phyloP scores from a whole-genome alignment of 2,797 vertebrate species.

The Acanthopagrus latus region DNA sequence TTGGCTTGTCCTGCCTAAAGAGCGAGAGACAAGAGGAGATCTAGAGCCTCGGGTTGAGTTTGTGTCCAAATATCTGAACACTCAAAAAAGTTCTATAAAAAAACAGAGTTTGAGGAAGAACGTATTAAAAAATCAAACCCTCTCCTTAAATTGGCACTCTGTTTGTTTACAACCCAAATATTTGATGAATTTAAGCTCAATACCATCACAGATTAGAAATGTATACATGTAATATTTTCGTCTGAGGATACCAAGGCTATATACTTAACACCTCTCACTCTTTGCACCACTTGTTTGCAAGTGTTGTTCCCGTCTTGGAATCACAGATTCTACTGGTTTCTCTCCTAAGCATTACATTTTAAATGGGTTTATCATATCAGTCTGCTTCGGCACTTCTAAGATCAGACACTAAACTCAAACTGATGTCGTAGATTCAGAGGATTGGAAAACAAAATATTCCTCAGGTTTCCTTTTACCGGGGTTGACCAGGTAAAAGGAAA shows the following conservation, averaged over 20 bases:
- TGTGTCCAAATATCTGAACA: neutral
- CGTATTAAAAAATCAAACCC: neutral
- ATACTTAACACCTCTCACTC: neutral
- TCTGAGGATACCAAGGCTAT: neutral
- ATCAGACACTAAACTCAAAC: conserved; percentile 37
- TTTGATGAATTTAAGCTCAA: neutral
- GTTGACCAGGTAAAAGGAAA: no score
- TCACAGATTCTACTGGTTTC: neutral
- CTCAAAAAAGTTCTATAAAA: neutral
- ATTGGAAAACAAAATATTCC: conserved; percentile 6
- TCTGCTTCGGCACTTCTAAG: conserved; percentile 38
- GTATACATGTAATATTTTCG: neutral
- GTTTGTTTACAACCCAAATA: neutral
- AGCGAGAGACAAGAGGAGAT: no score
- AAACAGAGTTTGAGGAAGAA: neutral
- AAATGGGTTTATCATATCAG: conserved; percentile 9
- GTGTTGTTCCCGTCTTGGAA: neutral
- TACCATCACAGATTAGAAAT: conserved; percentile 8
- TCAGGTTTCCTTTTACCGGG: conserved; percentile 20
- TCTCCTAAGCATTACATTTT: neutral
- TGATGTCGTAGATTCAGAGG: conserved; percentile 30
- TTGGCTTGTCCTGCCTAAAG: no score
- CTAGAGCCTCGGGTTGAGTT: no score
- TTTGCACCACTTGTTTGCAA: neutral
- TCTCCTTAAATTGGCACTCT: neutral